phyloP scores from a whole-genome alignment of 2,113 vertebrate genomes.

The Hemiscyllium ocellatum region DNA sequence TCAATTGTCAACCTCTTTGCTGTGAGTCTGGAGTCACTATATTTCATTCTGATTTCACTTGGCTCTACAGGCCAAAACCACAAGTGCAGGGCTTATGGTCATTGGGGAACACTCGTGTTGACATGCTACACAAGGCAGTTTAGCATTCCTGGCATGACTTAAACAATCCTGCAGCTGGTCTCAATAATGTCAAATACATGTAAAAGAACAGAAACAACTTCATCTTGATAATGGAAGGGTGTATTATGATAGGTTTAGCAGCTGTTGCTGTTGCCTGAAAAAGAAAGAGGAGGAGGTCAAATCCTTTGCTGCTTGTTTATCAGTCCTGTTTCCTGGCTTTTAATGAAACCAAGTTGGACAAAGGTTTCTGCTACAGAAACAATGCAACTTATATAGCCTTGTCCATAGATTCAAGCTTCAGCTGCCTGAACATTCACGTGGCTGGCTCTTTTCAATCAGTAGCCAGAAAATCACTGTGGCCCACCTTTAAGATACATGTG shows the following conservation, averaged over 20 bases:
- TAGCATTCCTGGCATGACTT: not conserved
- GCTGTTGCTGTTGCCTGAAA: not conserved
- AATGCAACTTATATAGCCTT: not conserved
- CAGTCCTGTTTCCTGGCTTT: conserved; percentile 19
- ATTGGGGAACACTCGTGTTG: not conserved
- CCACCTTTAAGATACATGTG: not conserved
- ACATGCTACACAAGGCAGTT: not conserved
- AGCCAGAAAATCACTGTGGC: not conserved
- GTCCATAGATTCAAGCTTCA: not conserved
- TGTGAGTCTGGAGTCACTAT: too few species aligned
- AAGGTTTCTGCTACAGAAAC: not conserved
- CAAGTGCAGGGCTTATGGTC: too few species aligned
- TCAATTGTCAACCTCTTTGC: too few species aligned
- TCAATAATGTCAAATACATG: conserved; percentile 10
- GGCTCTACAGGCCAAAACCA: not conserved
- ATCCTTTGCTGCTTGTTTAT: conserved; percentile 30
- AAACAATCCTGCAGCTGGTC: conserved; percentile 3
- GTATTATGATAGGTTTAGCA: conserved; percentile 16
- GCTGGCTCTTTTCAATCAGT: not conserved
- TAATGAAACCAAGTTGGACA: conserved; percentile 20
- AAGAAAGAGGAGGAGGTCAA: not conserved
- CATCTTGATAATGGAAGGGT: not conserved
- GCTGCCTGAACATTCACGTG: not conserved
- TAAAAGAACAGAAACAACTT: not conserved
- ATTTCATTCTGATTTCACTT: not conserved